Evolutionary conservation across 1,140 invertebrate species (phyloP).

Genomic region (Trichonephila clavata): DNA sequence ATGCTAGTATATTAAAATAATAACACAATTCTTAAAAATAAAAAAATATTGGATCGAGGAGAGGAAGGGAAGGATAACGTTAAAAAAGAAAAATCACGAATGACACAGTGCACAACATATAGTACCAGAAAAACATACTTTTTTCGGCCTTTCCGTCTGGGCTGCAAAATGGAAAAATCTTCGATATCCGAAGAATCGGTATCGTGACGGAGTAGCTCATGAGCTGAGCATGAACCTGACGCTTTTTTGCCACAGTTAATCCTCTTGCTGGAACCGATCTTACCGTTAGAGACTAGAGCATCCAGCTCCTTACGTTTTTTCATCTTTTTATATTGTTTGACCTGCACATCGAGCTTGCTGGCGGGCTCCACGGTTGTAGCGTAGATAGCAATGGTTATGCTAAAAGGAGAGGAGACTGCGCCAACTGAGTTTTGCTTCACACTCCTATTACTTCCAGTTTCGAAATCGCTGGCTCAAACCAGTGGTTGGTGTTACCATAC

Average conservation of each 20-base stretch:
- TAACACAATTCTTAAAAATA: no score
- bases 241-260: slow-evolving; percentile 72
- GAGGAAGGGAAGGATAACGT: no score
- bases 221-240: slow-evolving; percentile 73
- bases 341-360: slow-evolving; percentile 80
- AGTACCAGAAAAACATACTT: slow-evolving; percentile 74
- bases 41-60: no score
- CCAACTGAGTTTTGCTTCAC: not conserved
- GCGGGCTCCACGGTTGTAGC: slow-evolving; percentile 70
- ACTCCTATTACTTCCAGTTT: not conserved
- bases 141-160: slow-evolving; percentile 68
- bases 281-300: slow-evolving; percentile 81
- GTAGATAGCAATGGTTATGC: slow-evolving; percentile 22
- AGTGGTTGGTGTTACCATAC: not conserved
- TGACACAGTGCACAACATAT: not conserved
- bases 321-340: slow-evolving; percentile 82
- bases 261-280: slow-evolving; percentile 78
- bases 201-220: slow-evolving; percentile 80
- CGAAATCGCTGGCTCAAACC: not conserved
- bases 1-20: no score
- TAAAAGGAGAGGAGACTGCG: not conserved
- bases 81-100: not conserved
- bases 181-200: slow-evolving; percentile 81
- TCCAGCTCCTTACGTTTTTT: slow-evolving; percentile 82
- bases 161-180: slow-evolving; percentile 79